Evolutionary conservation across 2,888 invertebrate species (phyloP), one percentile per base, ranked within the genome.

Genomic region (Portevinia maculata): DNA sequence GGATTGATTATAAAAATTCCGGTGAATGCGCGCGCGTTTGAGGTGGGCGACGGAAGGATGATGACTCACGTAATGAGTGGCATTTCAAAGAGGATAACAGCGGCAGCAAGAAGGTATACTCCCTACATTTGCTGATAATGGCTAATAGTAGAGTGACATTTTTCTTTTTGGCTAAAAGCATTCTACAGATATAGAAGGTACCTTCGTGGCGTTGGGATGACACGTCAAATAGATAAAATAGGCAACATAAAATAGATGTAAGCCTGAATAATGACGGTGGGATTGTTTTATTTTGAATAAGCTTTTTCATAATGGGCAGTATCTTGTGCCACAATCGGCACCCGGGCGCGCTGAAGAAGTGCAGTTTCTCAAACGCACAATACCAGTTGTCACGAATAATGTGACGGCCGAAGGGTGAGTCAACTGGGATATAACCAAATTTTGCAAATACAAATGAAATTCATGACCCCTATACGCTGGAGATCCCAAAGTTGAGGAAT

Each of bases 61-160:
- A 57, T 81, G 81, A 81, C 59, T 81, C 81, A 81, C 46, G 76
- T 81, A 76, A 81, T 81, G 76, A 81, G 76, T 75, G 75, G 71
- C 70, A 81, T 76, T 75, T 65, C 65, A 50, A 13, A 17, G 39
- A 13, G 53, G 44, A 71, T 53, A 62, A 44, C 30, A 15, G 19
- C 34, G 30, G 24, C 34, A 34, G 8, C 17, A 53, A 41, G 52
- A 44, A 60, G 69, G 53, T 41, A 53, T 37, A 60, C 41, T n/a
- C 39, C 30, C 30, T 60, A 34, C 41, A 15, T 41, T 59, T 46
- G 28, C 34, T 57, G 30, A 50, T 59, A 55, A 50, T 64, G 64
- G 37, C 57, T 39, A 34, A 37, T 28, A 37, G 32, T 24, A 24
- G 9, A 21, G 8, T 41, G 15, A 41, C 15, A 13, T 6, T 17